These are phyloP conservation scores for Aricia agestis DNA, from an alignment of 1,140 invertebrate genomes.

Conservation along the genomic window DNA sequence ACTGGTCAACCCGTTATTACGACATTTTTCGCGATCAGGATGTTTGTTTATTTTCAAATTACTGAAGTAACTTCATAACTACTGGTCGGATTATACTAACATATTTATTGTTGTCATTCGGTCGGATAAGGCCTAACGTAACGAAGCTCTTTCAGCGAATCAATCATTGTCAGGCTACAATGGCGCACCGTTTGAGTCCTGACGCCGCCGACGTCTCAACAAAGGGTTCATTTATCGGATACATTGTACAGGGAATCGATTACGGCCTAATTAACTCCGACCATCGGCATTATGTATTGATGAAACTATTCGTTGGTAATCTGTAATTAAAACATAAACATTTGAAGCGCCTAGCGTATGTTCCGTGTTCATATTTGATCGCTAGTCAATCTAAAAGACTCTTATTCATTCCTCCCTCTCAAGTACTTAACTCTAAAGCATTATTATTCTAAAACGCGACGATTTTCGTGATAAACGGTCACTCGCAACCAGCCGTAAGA, in stretches of 20 bases:
- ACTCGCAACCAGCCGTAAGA: background rate
- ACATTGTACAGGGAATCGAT: background rate
- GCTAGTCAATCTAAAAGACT: too few species aligned
- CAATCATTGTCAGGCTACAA: conserved; percentile 4
- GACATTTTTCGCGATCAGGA: too few species aligned
- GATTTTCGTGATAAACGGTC: background rate
- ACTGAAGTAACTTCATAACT: too few species aligned
- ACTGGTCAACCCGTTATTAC: too few species aligned
- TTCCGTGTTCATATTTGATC: too few species aligned
- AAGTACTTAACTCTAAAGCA: background rate
- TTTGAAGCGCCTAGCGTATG: too few species aligned
- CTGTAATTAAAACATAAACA: too few species aligned
- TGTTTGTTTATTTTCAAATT: too few species aligned
- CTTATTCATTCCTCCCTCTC: background rate
- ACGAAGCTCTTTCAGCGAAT: background rate
- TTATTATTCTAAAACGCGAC: background rate
- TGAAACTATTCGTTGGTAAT: too few species aligned
- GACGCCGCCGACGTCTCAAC: background rate
- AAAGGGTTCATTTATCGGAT: background rate
- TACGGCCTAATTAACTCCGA: conserved; percentile 6
- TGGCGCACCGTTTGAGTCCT: background rate
- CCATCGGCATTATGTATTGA: too few species aligned
- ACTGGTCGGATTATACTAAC: too few species aligned
- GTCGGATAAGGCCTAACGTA: background rate
- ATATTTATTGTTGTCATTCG: too few species aligned